Evolutionary conservation across 2,888 invertebrate species (phyloP).

Genomic region (Melieria picta): DNA sequence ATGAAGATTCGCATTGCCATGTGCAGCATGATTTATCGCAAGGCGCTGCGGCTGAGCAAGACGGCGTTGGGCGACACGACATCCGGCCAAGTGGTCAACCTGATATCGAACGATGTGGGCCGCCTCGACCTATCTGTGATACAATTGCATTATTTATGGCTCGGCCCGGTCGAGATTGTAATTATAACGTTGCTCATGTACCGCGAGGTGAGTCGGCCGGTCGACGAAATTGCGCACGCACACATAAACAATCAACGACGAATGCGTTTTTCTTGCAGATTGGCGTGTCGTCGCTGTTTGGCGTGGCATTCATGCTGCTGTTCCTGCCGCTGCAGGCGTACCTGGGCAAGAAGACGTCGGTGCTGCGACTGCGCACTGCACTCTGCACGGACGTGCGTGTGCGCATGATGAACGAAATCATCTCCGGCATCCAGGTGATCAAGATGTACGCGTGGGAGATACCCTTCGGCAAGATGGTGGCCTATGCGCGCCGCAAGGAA

Average conservation of each 20-base stretch:
- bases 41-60: slow-evolving; percentile 74
- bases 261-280: slow-evolving; percentile 63
- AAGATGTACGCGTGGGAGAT: slow-evolving; percentile 98
- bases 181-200: slow-evolving; percentile 83
- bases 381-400: slow-evolving; percentile 89
- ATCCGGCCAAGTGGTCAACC: slow-evolving; percentile 81
- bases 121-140: slow-evolving; percentile 74
- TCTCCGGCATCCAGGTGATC: slow-evolving; percentile 89
- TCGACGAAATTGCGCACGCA: neutral
- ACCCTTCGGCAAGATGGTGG: slow-evolving; percentile 83
- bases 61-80: slow-evolving; percentile 81
- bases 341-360: slow-evolving; percentile 81
- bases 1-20: slow-evolving; percentile 76
- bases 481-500: slow-evolving; percentile 70
- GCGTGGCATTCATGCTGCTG: slow-evolving; percentile 70
- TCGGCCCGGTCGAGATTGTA: slow-evolving; percentile 84
- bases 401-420: slow-evolving; percentile 89
- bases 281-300: slow-evolving; percentile 69
- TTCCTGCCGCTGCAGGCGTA: slow-evolving; percentile 81
- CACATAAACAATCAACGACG: neutral
- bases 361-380: slow-evolving; percentile 81
- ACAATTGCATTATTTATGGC: slow-evolving; percentile 92
- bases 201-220: slow-evolving; percentile 41
- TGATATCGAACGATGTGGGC: slow-evolving; percentile 95
- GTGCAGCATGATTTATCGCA: slow-evolving; percentile 76